Evolutionary conservation across 92 coral and sea anemone genomes (phyloP), one percentile per base, ranked within the genome.

Genomic region (Galaxea fascicularis): DNA sequence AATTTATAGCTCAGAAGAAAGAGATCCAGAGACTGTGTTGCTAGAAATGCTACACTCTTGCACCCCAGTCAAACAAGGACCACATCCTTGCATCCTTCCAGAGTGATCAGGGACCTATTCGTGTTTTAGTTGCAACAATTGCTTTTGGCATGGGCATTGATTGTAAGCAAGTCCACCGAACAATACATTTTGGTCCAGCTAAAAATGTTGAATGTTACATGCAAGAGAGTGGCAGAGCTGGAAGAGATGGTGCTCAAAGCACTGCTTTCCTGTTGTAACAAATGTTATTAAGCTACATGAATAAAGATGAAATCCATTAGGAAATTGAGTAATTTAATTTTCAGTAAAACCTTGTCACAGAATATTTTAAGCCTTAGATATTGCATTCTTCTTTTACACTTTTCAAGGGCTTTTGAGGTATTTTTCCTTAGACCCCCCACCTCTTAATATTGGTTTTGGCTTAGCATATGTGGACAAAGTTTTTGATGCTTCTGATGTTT

Each of bases 221-320:
- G n/a, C 83, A 78, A 63, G 74, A 77, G 13, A 57, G 49, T 77
- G 82, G 82, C 39, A 57, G 73, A 59, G 82, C 82, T 8, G 82
- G 83, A 24, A 60, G 83, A 29, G 83, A 78, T 78, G 83, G 83
- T 12, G 45, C 60, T 8, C 60, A 54, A n/a, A 15, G 60, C 1
- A 54, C 60, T 11, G 57, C 57, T 52, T 52, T 11, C 17, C 57
- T 52, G 57, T 18, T 52, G 14, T 52, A 52, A 13, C 57, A 52
- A 52, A 35, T 35, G 6, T 35, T 6, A 35, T n/a, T n/a, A n/a
- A n/a, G n/a, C n/a, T n/a, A n/a, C n/a, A n/a, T n/a, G n/a, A n/a
- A n/a, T n/a, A n/a, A n/a, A n/a, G n/a, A n/a, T n/a, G n/a, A n/a
- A n/a, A n/a, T n/a, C n/a, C n/a, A n/a, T n/a, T n/a, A n/a, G n/a